phyloP scores from a whole-genome alignment of 1,140 invertebrate genomes.

The Ooceraea biroi region DNA sequence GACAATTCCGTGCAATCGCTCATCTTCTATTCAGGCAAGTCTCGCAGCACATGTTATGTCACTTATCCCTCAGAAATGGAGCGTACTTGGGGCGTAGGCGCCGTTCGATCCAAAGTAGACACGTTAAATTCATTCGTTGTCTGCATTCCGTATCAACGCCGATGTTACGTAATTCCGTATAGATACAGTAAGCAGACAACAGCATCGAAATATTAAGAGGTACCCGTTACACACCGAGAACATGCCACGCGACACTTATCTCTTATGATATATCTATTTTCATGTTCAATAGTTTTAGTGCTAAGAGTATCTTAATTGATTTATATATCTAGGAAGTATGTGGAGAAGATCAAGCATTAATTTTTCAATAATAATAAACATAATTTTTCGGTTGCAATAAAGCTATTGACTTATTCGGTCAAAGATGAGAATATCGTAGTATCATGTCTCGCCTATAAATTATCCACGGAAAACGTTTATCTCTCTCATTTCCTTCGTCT shows the following conservation, averaged over 20 bases:
- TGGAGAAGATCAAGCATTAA: neutral
- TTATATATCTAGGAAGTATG: neutral
- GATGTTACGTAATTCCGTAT: neutral
- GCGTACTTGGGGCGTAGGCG: constrained; percentile 42
- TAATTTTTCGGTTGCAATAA: neutral
- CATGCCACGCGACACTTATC: neutral
- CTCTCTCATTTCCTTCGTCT: too few species aligned
- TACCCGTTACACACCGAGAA: neutral
- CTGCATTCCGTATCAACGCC: constrained; percentile 10
- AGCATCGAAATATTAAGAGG: neutral
- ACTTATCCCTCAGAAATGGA: constrained; percentile 49
- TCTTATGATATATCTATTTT: neutral
- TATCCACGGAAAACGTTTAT: neutral
- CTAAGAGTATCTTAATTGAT: neutral
- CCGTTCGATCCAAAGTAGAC: constrained; percentile 48
- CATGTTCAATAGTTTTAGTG: neutral
- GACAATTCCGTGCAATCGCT: constrained; percentile 51
- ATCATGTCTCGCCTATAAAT: neutral
- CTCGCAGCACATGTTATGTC: constrained; percentile 53
- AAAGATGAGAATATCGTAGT: neutral
- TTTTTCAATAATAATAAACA: neutral
- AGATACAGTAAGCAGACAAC: neutral
- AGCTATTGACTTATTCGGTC: neutral
- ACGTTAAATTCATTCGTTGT: constrained; percentile 48
- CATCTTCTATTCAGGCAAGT: constrained; percentile 59